Base-by-base conservation (phyloP, 2,797 vertebrate genomes). In the Girardinus metallicus region DNA sequence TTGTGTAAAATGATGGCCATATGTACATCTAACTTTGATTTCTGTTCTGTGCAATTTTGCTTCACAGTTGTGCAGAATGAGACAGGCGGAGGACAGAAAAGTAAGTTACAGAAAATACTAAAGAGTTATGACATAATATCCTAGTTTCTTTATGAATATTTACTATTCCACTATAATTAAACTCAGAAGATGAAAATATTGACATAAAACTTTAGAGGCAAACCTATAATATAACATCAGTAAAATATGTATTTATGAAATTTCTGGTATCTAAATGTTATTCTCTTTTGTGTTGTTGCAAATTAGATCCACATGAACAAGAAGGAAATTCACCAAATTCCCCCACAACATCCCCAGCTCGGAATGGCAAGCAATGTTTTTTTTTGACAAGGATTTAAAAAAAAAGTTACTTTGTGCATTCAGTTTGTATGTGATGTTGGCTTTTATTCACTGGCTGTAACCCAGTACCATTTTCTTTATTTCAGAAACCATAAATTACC, bases 301-400 rank as follows among this genome's bases (percentile, higher is more conserved):
- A n/a, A n/a, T 11, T 55, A 55, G 9, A n/a, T 55, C 2, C 9
- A n/a, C 1, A n/a, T 12, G 2, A 6, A 26, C 26, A 26, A 6
- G 0, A 0, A 12, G 23, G 23, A 23, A 10, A 1, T 26, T 10
- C 8, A 7, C 0, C 8, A 26, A 2, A 1, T 53, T 0, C 3
- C 23, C 1, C 23, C 53, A 6, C 21, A 2, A n/a, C 53, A n/a
- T 4, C 26, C 53, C 10, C 26, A n/a, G 10, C 53, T 55, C 26
- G 4, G 9, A n/a, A 55, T n/a, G 2, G 53, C n/a, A 55, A 55
- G 9, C 26, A n/a, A 12, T 11, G 9, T 51, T 51, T n/a, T 55
- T 0, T 55, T 55, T n/a, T 8, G 7, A 53, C 21, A 23, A 53
- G 21, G 0, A 53, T 53, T 3, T 47, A 0, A 10, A 26, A 26